Conservation (phyloP, 2,888 invertebrate species). For the Galerucella calmariensis region DNA sequence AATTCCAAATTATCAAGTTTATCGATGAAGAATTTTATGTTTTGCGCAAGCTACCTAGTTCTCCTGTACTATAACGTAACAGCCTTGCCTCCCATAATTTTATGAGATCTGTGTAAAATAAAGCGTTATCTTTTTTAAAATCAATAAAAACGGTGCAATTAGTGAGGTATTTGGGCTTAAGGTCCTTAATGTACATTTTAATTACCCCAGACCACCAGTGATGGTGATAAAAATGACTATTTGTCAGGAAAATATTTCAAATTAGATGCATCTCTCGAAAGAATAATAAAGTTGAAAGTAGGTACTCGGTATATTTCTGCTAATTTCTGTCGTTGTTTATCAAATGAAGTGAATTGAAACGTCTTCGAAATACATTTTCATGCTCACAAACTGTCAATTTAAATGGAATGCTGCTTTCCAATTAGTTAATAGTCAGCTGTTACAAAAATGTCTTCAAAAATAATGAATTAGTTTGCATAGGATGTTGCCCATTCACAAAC, state of each 20-base stretch:
- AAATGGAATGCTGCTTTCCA: too few relatives aligned
- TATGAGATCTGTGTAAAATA: slow-evolving; percentile 40
- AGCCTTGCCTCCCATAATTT: slow-evolving; percentile 41
- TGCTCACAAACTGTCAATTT: too few relatives aligned
- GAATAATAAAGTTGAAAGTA: not conserved
- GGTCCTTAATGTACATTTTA: slow-evolving; percentile 43
- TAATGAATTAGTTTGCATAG: too few relatives aligned
- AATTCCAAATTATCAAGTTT: too few relatives aligned
- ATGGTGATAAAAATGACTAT: slow-evolving; percentile 41
- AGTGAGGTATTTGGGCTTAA: slow-evolving; percentile 52
- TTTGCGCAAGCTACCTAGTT: not conserved
- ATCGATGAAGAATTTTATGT: too few relatives aligned
- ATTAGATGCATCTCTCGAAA: slow-evolving; percentile 26
- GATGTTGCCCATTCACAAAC: too few relatives aligned
- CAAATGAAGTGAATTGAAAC: too few relatives aligned
- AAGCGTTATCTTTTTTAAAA: slow-evolving; percentile 48
- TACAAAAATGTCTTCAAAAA: too few relatives aligned
- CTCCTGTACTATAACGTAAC: not conserved
- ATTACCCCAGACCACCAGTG: slow-evolving; percentile 46
- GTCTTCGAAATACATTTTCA: too few relatives aligned
- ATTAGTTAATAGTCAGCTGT: too few relatives aligned
- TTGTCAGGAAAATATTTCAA: slow-evolving; percentile 39
- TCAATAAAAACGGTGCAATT: slow-evolving; percentile 53
- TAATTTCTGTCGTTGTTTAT: too few relatives aligned
- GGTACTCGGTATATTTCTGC: not conserved